Evolutionary conservation across 2,113 vertebrate genomes (phyloP).

Genomic region (Phoxinus phoxinus): DNA sequence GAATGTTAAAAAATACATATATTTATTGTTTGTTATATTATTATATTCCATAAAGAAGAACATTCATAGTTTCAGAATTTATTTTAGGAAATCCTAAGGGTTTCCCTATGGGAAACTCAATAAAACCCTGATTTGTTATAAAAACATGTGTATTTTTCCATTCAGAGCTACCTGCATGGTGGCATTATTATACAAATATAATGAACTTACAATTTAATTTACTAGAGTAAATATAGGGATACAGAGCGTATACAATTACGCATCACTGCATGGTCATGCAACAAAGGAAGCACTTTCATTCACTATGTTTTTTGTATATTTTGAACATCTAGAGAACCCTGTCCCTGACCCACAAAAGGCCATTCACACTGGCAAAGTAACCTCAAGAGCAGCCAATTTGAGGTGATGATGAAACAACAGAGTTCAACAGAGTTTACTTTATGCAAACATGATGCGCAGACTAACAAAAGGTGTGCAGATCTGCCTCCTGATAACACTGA

Average conservation of each 20-base stretch:
- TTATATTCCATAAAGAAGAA: not conserved
- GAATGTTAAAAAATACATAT: too few species aligned
- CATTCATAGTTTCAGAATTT: not conserved
- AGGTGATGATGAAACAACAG: not conserved
- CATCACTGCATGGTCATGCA: not conserved
- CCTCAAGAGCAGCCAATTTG: not conserved
- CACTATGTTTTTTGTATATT: not conserved
- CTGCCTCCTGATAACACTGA: not conserved
- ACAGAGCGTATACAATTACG: not conserved
- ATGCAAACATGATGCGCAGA: not conserved
- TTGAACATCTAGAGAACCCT: not conserved
- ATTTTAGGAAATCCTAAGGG: slow-evolving; percentile 3
- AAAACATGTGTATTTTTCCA: not conserved
- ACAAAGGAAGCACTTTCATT: not conserved
- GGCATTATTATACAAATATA: not conserved
- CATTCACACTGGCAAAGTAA: not conserved
- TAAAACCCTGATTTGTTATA: not conserved
- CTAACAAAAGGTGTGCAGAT: not conserved
- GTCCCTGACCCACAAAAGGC: too few species aligned
- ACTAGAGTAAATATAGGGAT: not conserved
- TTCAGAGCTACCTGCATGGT: not conserved
- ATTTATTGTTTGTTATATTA: not conserved
- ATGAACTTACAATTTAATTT: not conserved
- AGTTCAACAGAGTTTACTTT: not conserved
- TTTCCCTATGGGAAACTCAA: not conserved